phyloP scores from a whole-genome alignment of 1,140 invertebrate species.

The Zaprionus inermis region DNA sequence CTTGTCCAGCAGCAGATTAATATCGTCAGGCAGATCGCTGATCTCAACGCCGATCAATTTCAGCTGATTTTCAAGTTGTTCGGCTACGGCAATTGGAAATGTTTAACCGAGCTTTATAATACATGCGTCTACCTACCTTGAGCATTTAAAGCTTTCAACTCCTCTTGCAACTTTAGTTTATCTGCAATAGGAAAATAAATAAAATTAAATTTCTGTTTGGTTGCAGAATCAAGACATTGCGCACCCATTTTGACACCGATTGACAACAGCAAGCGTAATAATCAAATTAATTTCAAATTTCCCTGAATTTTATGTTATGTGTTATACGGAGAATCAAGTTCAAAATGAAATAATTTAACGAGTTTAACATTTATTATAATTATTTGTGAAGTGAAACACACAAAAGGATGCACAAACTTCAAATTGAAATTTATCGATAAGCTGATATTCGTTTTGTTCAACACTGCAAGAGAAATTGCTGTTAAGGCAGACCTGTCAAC shows the following conservation, averaged over 20 bases:
- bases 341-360: neutral
- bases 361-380: neutral
- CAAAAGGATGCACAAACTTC: neutral
- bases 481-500: slow-evolving; percentile 2
- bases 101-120: neutral
- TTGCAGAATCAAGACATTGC: neutral
- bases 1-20: slow-evolving; percentile 57
- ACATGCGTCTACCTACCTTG: slow-evolving; percentile 16
- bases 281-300: neutral
- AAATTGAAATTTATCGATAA: slow-evolving; percentile 8
- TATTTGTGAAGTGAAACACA: neutral
- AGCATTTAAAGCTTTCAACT: slow-evolving; percentile 45
- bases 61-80: slow-evolving; percentile 60
- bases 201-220: neutral
- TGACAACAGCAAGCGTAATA: neutral
- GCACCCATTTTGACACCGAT: slow-evolving; percentile 35
- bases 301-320: neutral
- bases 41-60: slow-evolving; percentile 59
- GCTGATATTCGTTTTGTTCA: neutral
- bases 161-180: slow-evolving; percentile 47
- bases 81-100: slow-evolving; percentile 28
- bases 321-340: neutral
- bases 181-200: slow-evolving; percentile 23
- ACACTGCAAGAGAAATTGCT: neutral
- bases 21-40: slow-evolving; percentile 65